phyloP scores from a whole-genome alignment of 2,888 invertebrate species.

The Parnassius orleans region DNA sequence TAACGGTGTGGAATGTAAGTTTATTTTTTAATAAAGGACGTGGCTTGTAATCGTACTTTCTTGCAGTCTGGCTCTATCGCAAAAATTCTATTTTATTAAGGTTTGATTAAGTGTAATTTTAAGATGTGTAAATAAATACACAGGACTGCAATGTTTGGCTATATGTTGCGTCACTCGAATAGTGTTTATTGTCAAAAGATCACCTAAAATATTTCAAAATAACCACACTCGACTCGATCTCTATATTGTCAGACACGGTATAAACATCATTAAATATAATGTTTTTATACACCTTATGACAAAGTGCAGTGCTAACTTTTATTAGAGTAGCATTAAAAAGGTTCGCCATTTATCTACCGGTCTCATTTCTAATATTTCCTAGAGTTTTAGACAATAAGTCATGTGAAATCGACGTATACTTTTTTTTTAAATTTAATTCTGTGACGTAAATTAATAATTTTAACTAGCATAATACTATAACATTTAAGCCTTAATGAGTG shows the following conservation, averaged over 20 bases:
- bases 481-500: conserved; percentile 9
- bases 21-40: conserved; percentile 50
- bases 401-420: conserved; percentile 6
- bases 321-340: conserved; percentile 8
- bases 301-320: conserved; percentile 7
- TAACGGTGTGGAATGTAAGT: conserved; percentile 42
- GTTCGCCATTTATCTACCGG: conserved; percentile 7
- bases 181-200: conserved; percentile 1
- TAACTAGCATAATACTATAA: conserved; percentile 19
- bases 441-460: conserved; percentile 6
- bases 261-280: not conserved
- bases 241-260: no score
- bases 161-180: conserved; percentile 21
- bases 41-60: conserved; percentile 57
- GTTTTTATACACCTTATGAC: not conserved
- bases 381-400: conserved; percentile 13
- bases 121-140: conserved; percentile 75
- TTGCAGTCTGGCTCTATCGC: conserved; percentile 63
- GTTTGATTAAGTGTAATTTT: conserved; percentile 61
- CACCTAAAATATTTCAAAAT: not conserved
- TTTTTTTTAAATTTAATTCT: not conserved
- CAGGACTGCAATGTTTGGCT: conserved; percentile 48
- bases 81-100: conserved; percentile 59
- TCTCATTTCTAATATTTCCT: conserved; percentile 11
- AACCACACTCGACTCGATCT: conserved; percentile 5